phyloP scores from a whole-genome alignment of 2,797 vertebrate species.

The Pseudocheirus occidentalis region DNA sequence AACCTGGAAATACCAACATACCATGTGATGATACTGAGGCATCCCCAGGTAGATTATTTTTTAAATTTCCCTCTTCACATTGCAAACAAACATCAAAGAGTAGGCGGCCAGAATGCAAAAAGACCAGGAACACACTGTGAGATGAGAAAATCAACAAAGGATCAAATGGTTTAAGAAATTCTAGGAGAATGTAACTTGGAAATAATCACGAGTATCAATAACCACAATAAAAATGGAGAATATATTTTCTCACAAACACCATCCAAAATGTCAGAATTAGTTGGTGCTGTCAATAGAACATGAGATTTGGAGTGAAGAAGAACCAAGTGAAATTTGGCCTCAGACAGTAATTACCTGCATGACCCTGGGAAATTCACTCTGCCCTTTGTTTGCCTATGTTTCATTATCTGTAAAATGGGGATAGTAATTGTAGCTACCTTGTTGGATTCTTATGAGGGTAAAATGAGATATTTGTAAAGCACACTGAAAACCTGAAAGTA shows the following conservation, averaged over 20 bases:
- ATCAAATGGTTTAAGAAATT: constrained; percentile 24
- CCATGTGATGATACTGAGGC: constrained; percentile 65
- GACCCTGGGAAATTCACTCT: neutral
- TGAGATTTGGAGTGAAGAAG: neutral
- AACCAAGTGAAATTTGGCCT: neutral
- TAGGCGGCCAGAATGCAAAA: constrained; percentile 44
- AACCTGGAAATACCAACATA: constrained; percentile 63
- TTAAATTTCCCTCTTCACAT: constrained; percentile 43
- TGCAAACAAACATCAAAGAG: constrained; percentile 21
- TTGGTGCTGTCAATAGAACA: neutral
- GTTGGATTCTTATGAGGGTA: neutral
- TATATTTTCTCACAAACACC: neutral
- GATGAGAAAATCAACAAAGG: neutral
- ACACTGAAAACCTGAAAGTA: neutral
- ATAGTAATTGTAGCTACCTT: neutral
- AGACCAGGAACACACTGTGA: neutral
- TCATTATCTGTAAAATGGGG: neutral
- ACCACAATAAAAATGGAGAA: neutral
- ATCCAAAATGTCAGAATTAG: neutral
- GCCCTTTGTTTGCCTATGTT: neutral
- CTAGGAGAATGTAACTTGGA: neutral
- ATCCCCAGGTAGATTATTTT: constrained; percentile 38
- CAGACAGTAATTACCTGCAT: neutral
- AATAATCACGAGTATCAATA: neutral
- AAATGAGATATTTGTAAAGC: neutral